Evolutionary conservation across 2,797 vertebrate genomes (phyloP).

Genomic region (Sebastes miniatus): DNA sequence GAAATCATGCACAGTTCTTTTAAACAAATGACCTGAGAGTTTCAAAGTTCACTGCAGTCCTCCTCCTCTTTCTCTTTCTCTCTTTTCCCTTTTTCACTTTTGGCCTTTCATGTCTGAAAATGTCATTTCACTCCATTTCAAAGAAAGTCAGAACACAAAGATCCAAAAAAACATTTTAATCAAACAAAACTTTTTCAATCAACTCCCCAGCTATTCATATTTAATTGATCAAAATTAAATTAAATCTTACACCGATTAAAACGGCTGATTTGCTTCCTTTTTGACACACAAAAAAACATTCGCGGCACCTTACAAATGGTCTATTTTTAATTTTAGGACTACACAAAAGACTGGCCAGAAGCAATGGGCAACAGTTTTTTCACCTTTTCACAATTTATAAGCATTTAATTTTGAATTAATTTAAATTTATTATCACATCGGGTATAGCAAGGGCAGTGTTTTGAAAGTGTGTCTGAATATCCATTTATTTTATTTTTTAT

Average conservation of each 20-base stretch:
- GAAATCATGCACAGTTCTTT: not conserved
- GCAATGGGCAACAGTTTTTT: constrained; percentile 24
- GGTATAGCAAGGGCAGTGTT: constrained; percentile 63
- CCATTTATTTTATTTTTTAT: constrained; percentile 43
- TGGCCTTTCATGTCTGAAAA: not conserved
- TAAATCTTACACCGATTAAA: constrained; percentile 8
- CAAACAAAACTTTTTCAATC: not conserved
- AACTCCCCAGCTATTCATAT: not conserved
- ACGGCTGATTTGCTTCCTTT: constrained; percentile 12
- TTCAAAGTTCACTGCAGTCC: not conserved
- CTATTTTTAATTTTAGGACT: constrained; percentile 13
- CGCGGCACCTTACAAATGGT: constrained; percentile 3
- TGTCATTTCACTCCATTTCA: constrained; percentile 11
- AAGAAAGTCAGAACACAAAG: not conserved
- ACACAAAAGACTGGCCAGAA: constrained; percentile 34
- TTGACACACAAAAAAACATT: constrained; percentile 31
- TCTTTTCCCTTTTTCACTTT: not conserved
- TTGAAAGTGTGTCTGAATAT: constrained; percentile 52
- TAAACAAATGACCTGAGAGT: not conserved
- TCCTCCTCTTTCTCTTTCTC: not conserved
- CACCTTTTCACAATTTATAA: constrained; percentile 39
- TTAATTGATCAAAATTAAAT: constrained; percentile 6
- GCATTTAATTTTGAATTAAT: constrained; percentile 51
- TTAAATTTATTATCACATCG: constrained; percentile 40
- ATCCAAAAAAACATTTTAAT: not conserved